Base-by-base conservation (phyloP, 2,113 vertebrate genomes). In the Psittacara wagleri region DNA sequence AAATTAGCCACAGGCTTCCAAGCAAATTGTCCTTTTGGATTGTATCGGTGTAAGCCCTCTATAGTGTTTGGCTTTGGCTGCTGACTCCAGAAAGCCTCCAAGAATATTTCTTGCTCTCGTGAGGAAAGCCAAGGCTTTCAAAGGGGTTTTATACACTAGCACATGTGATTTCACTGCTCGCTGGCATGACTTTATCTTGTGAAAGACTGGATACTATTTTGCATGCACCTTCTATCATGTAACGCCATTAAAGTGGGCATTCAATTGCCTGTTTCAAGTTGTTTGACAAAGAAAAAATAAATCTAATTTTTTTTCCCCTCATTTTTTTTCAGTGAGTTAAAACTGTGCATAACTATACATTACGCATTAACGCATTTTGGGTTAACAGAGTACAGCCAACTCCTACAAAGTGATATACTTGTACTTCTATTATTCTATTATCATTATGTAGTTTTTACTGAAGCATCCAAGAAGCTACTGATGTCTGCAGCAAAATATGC, bases 11-110 rank as follows among this genome's bases (percentile, higher is more conserved):
- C 97, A 95, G 98, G 80, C 97, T 96, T 94, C 97, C 96, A 75
- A 97, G 98, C 97, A 96, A 98, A 98, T 97, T 97, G 98, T 97
- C 70, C 98, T 97, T 98, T 98, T 98, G 98, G 97, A 97, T 83
- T 97, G 97, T 89, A 88, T 86, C 37, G 88, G 49, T 95, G 97
- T 81, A 74, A 91, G 96, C 90, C 90, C 95, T 97, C 61, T 74
- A 44, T 33, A 92, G 94, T 2, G 9, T 22, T 92, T 96, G 97
- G 96, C 97, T 97, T 61, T 0, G 73, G 49, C 84, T 68, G n/a
- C 96, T 88, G 94, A 92, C 95, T 96, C 91, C 29, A 17, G 91
- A 95, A 39, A 95, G 92, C 73, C 91, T 73, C 73, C 73, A 35
- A 67, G 94, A 84, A 29, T 74, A 80, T 76, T 72, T 91, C 87